Evolutionary conservation across 2,888 invertebrate species (phyloP).

Genomic region (Malthinus seriepunctatus): DNA sequence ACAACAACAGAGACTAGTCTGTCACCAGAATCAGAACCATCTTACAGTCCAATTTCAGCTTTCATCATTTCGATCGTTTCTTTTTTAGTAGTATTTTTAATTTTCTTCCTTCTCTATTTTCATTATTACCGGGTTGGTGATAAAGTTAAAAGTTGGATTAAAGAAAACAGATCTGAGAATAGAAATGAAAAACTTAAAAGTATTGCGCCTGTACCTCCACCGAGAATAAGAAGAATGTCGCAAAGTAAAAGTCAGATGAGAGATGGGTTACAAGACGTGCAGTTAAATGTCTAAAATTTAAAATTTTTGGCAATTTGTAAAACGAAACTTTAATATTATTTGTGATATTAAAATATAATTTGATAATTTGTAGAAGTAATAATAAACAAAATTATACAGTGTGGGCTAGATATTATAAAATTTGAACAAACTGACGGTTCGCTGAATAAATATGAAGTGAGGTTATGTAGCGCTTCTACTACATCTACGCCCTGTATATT

Average conservation of each 20-base stretch:
- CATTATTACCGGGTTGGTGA: constrained; percentile 77
- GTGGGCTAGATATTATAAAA: too few species aligned
- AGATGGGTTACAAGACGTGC: constrained; percentile 5
- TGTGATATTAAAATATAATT: too few species aligned
- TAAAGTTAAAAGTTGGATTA: constrained; percentile 67
- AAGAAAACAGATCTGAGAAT: constrained; percentile 40
- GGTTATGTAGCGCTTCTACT: too few species aligned
- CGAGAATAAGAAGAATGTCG: constrained; percentile 39
- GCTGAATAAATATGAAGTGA: too few species aligned
- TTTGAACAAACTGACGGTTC: too few species aligned
- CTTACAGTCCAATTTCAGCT: constrained; percentile 58
- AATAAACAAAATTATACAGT: too few species aligned
- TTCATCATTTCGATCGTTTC: constrained; percentile 67
- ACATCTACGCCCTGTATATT: too few species aligned
- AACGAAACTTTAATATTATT: too few species aligned
- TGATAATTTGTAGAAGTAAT: too few species aligned
- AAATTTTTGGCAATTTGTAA: too few species aligned
- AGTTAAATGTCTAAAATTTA: constrained; percentile 4
- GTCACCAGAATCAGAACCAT: constrained; percentile 39
- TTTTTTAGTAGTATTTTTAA: constrained; percentile 66
- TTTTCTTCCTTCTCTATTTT: constrained; percentile 70
- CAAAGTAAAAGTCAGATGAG: constrained; percentile 7
- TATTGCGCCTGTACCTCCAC: constrained; percentile 45
- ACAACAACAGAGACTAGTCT: constrained; percentile 21
- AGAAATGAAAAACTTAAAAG: constrained; percentile 21